These are phyloP conservation scores for Dissostichus mawsoni DNA, from an alignment of 2,113 vertebrate species.

Conservation along the genomic window DNA sequence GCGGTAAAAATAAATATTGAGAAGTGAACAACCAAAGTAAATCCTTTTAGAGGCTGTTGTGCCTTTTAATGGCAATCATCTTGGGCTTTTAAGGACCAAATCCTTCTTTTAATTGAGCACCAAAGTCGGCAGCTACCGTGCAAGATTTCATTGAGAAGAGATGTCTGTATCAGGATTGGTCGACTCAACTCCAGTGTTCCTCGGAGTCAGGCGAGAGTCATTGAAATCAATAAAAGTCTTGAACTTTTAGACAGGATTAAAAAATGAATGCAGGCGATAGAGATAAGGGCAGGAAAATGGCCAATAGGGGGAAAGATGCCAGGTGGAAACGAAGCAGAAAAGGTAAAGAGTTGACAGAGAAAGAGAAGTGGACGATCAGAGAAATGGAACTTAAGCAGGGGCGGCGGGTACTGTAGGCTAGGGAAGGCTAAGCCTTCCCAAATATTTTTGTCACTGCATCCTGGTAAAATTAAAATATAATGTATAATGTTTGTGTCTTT, in stretches of 20 bases:
- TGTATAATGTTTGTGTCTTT: too few relatives aligned
- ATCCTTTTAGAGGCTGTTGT: neutral
- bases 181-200: conserved; percentile 49
- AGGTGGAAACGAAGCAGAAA: conserved; percentile 3
- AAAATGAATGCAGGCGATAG: conserved; percentile 58
- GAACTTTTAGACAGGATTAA: conserved; percentile 60
- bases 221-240: conserved; percentile 64
- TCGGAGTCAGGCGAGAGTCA: conserved; percentile 46
- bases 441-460: too few relatives aligned
- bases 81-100: neutral
- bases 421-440: too few relatives aligned
- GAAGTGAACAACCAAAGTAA: neutral
- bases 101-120: conserved; percentile 52
- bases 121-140: conserved; percentile 37
- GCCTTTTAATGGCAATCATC: too few relatives aligned
- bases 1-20: neutral
- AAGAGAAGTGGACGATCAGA: neutral
- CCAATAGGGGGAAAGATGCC: conserved; percentile 20
- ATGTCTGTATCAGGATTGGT: conserved; percentile 48
- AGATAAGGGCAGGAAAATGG: conserved; percentile 47
- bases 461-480: too few relatives aligned
- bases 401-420: too few relatives aligned
- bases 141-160: conserved; percentile 66
- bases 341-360: neutral
- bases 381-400: conserved; percentile 10